These are phyloP conservation scores for Meiosimyza platycephala DNA, from an alignment of 2,888 invertebrate species.

Conservation along the genomic window DNA sequence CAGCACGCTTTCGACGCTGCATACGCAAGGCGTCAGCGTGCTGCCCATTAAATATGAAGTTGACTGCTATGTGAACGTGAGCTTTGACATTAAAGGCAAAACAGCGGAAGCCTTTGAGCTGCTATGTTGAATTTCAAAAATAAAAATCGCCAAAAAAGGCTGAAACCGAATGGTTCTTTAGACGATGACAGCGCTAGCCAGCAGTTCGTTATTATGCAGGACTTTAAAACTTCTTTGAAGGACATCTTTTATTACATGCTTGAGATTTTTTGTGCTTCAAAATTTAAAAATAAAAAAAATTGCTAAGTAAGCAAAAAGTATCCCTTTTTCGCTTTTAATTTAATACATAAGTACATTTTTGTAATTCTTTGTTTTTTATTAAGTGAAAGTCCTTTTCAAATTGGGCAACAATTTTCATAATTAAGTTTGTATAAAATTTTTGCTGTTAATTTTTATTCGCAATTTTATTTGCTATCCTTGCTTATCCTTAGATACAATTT, in stretches of 20 bases:
- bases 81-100: background rate
- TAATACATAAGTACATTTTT: too few species aligned
- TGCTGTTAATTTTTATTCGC: too few species aligned
- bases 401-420: too few species aligned
- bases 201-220: slow-evolving; percentile 19
- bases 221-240: slow-evolving; percentile 21
- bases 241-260: slow-evolving; percentile 17
- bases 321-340: too few species aligned
- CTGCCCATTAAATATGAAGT: slow-evolving; percentile 31
- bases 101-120: too few species aligned
- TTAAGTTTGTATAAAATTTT: too few species aligned
- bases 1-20: background rate
- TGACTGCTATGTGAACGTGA: slow-evolving; percentile 32
- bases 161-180: background rate
- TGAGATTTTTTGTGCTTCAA: background rate
- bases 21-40: slow-evolving; percentile 19
- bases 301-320: too few species aligned
- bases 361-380: too few species aligned
- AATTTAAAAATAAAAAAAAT: too few species aligned
- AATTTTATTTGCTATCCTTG: too few species aligned
- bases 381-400: too few species aligned
- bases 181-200: background rate
- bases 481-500: too few species aligned
- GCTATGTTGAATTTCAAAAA: background rate
- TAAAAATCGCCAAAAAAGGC: background rate